These are phyloP conservation scores for Eupithecia subumbrata DNA, from an alignment of 2,888 invertebrate genomes.

Conservation along the genomic window DNA sequence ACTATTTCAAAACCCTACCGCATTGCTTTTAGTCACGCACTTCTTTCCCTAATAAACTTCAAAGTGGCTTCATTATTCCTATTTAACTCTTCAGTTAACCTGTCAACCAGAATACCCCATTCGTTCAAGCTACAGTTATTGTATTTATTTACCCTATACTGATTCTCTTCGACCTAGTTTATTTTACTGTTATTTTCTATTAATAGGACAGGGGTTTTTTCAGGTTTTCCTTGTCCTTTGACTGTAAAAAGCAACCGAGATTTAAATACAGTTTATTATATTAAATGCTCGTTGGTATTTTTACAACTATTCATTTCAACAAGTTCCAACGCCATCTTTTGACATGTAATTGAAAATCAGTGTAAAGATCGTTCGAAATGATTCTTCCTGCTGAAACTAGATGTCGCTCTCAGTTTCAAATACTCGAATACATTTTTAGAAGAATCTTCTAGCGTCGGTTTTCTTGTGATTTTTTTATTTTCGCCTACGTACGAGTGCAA, in stretches of 20 bases:
- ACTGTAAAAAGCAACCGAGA: not conserved
- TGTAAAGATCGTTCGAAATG: conserved; percentile 18
- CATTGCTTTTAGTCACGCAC: not conserved
- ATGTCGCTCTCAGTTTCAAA: conserved; percentile 15
- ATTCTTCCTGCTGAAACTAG: conserved; percentile 13
- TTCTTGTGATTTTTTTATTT: not conserved
- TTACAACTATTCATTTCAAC: not conserved
- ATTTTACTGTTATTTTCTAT: conserved; percentile 21
- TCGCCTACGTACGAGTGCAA: not conserved
- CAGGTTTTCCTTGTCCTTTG: conserved; percentile 13
- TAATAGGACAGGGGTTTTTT: conserved; percentile 10
- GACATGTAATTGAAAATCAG: conserved; percentile 9
- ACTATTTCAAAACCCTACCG: not conserved
- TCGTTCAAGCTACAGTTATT: conserved; percentile 37
- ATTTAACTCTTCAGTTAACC: conserved; percentile 21
- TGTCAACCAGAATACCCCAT: conserved; percentile 26
- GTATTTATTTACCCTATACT: conserved; percentile 40
- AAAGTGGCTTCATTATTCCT: conserved; percentile 29
- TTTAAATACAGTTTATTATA: not conserved
- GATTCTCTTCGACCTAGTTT: conserved; percentile 25
- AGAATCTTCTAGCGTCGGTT: not conserved
- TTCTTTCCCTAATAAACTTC: conserved; percentile 20
- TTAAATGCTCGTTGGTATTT: not conserved
- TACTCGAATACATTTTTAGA: not conserved
- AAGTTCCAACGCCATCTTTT: conserved; percentile 28